phyloP scores from a whole-genome alignment of 1,140 invertebrate species.

The Lamellibrachia luymesi region DNA sequence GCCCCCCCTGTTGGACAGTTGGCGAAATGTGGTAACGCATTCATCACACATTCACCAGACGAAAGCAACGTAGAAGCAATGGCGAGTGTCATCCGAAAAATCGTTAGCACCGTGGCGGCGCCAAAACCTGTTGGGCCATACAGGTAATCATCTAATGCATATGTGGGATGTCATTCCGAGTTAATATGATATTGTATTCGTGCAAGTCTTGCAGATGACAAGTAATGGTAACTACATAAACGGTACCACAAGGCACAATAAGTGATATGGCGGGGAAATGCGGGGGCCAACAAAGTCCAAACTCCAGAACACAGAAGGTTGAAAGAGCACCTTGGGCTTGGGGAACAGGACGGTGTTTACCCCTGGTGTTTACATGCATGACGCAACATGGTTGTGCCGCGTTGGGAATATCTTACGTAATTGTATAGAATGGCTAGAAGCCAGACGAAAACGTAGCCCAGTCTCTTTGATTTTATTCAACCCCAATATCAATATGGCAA shows the following conservation, averaged over 20 bases:
- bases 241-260: no score
- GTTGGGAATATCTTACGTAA: not conserved
- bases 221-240: not conserved
- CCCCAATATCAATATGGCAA: no score
- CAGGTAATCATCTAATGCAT: not conserved
- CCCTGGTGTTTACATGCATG: not conserved
- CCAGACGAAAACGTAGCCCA: no score
- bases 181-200: not conserved
- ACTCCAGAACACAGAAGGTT: constrained; percentile 4
- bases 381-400: not conserved
- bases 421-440: no score
- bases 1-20: not conserved
- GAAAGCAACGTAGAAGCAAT: not conserved
- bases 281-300: not conserved
- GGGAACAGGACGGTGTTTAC: not conserved
- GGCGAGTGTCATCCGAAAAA: constrained; percentile 6
- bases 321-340: not conserved
- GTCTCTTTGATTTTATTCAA: no score
- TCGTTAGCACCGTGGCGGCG: constrained; percentile 7
- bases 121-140: constrained; percentile 14
- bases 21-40: not conserved
- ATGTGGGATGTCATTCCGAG: not conserved
- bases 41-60: no score
- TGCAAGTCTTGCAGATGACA: not conserved
- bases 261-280: not conserved